Conservation (phyloP, 64 coral and sea anemone genomes). For the Montipora sp. region DNA sequence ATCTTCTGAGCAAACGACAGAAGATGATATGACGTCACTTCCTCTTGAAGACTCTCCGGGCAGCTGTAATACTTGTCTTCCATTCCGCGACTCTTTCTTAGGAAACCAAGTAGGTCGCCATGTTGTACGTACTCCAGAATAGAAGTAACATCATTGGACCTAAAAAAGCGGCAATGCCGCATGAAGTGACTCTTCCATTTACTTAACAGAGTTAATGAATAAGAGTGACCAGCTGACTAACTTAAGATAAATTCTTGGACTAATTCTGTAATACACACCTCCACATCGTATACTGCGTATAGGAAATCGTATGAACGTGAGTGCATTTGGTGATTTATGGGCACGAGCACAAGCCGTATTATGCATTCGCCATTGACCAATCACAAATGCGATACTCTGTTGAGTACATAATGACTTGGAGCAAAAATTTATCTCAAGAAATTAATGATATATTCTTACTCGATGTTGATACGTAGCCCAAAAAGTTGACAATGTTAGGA, state of each 20-base stretch:
- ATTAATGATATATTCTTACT: slow-evolving; percentile 19
- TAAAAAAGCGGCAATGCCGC: not conserved
- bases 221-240: not conserved
- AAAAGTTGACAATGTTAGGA: slow-evolving; percentile 70
- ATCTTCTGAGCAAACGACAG: slow-evolving; percentile 67
- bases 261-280: no score
- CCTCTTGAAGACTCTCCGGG: slow-evolving; percentile 14
- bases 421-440: not conserved
- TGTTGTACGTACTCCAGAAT: slow-evolving; percentile 70
- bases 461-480: slow-evolving; percentile 54
- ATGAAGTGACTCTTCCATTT: no score
- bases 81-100: slow-evolving; percentile 63
- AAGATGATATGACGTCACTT: slow-evolving; percentile 60
- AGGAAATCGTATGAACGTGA: no score
- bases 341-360: no score
- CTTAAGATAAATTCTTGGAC: no score
- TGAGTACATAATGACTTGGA: no score
- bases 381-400: no score
- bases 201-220: no score
- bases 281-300: no score
- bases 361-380: no score
- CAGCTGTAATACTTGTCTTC: slow-evolving; percentile 71
- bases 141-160: slow-evolving; percentile 68
- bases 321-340: no score
- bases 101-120: slow-evolving; percentile 67